Evolutionary conservation across 2,113 vertebrate species (phyloP).

Genomic region (Cyanoramphus novaezelandiae): DNA sequence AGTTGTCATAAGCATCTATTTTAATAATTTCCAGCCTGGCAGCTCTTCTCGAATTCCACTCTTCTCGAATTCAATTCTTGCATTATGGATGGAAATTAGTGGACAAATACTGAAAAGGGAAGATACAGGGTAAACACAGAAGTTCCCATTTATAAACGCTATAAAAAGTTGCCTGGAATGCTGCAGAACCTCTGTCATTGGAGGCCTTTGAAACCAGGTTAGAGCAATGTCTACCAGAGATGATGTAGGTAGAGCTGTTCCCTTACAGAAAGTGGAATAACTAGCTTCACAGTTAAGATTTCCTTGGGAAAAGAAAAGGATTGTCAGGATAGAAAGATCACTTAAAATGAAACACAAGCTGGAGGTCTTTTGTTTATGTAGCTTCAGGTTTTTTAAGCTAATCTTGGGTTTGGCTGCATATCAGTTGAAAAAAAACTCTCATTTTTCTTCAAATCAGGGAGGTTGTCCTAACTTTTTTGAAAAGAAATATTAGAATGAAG

Average conservation of each 20-base stretch:
- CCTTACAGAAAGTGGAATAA: background rate
- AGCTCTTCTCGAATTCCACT: background rate
- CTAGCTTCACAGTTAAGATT: background rate
- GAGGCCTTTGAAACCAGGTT: background rate
- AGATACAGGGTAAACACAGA: background rate
- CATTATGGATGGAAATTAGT: background rate
- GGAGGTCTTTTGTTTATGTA: background rate
- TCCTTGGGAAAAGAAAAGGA: background rate
- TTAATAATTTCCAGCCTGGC: background rate
- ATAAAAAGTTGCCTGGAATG: background rate
- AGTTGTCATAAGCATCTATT: background rate
- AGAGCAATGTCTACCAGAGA: background rate
- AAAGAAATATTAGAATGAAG: background rate
- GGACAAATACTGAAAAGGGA: background rate
- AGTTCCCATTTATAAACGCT: background rate
- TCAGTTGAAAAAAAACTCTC: background rate
- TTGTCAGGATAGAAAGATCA: background rate
- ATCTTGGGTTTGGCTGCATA: background rate
- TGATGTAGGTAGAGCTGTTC: background rate
- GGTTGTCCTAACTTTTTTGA: background rate
- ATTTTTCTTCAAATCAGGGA: background rate
- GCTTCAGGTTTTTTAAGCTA: background rate
- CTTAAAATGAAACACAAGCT: background rate
- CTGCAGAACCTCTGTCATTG: background rate
- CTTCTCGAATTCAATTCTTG: background rate